Evolutionary conservation across 2,888 invertebrate species (phyloP).

Genomic region (Linnaemya vulpina): DNA sequence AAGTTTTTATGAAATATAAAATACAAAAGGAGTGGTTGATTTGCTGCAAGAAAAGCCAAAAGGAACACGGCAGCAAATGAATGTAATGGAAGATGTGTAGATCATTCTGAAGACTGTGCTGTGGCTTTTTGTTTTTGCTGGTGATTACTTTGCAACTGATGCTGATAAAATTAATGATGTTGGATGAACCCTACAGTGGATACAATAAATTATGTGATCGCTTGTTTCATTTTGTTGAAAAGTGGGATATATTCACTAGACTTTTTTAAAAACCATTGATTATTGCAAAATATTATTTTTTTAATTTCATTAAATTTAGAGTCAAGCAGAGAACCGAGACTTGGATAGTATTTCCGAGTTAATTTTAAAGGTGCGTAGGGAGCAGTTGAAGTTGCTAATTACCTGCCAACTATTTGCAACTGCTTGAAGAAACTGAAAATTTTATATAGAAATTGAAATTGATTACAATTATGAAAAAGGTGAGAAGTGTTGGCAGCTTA

Average conservation of each 20-base stretch:
- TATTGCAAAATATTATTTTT: neutral
- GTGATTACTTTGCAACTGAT: slow-evolving; percentile 54
- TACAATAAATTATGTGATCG: neutral
- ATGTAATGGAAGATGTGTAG: slow-evolving; percentile 70
- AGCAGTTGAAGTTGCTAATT: neutral
- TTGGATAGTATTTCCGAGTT: no score
- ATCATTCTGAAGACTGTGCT: slow-evolving; percentile 48
- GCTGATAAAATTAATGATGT: slow-evolving; percentile 29
- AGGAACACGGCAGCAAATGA: slow-evolving; percentile 52
- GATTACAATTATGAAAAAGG: slow-evolving; percentile 72
- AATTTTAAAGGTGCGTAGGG: slow-evolving; percentile 24
- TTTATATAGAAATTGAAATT: slow-evolving; percentile 69
- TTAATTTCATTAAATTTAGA: no score
- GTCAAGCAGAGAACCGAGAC: neutral
- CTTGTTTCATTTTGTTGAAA: neutral
- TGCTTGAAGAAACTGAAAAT: neutral
- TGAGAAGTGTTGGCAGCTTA: slow-evolving; percentile 72
- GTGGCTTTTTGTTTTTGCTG: slow-evolving; percentile 40
- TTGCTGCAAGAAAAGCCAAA: slow-evolving; percentile 41
- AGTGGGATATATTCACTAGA: neutral
- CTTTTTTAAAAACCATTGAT: no score
- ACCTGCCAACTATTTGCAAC: neutral
- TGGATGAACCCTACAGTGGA: slow-evolving; percentile 12
- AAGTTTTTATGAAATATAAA: slow-evolving; percentile 43
- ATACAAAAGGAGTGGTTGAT: slow-evolving; percentile 58